These are phyloP conservation scores for Drosophila suzukii DNA, from an alignment of 1,140 invertebrate species.

Conservation along the genomic window DNA sequence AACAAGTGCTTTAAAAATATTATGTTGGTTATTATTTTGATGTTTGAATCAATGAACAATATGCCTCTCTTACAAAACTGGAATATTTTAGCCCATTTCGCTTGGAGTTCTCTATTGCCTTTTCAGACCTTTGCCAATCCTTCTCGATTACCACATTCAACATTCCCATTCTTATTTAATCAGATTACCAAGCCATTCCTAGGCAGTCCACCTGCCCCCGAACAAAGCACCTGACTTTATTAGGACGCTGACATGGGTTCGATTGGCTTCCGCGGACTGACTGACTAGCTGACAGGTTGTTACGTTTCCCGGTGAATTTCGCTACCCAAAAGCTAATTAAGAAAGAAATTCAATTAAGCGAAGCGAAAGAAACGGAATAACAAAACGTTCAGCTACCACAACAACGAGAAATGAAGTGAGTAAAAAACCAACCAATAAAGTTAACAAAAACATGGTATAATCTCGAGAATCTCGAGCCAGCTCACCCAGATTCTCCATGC, in stretches of 20 bases:
- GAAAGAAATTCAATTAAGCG: slow-evolving; percentile 58
- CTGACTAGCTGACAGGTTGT: slow-evolving; percentile 18
- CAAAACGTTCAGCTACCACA: slow-evolving; percentile 45
- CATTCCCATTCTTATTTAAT: slow-evolving; percentile 49
- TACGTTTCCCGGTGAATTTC: slow-evolving; percentile 11
- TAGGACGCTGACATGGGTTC: slow-evolving; percentile 64
- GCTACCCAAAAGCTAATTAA: slow-evolving; percentile 47
- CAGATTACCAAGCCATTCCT: slow-evolving; percentile 58
- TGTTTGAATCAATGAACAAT: neutral
- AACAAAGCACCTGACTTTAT: slow-evolving; percentile 56
- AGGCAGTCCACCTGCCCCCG: slow-evolving; percentile 7
- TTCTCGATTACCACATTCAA: slow-evolving; percentile 11
- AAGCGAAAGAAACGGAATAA: slow-evolving; percentile 38
- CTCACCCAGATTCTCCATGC: slow-evolving; percentile 97
- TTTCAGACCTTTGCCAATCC: neutral
- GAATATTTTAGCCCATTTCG: neutral
- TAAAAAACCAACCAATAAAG: slow-evolving; percentile 9
- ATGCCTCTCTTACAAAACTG: neutral
- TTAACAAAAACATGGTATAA: slow-evolving; percentile 1
- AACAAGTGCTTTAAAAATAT: too few species aligned
- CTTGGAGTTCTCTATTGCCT: neutral
- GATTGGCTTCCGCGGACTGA: slow-evolving; percentile 30
- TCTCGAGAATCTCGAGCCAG: slow-evolving; percentile 6
- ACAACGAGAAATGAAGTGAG: slow-evolving; percentile 35
- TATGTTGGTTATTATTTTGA: neutral